Evolutionary conservation across 2,113 vertebrate species (phyloP).

Genomic region (Cygnus atratus): DNA sequence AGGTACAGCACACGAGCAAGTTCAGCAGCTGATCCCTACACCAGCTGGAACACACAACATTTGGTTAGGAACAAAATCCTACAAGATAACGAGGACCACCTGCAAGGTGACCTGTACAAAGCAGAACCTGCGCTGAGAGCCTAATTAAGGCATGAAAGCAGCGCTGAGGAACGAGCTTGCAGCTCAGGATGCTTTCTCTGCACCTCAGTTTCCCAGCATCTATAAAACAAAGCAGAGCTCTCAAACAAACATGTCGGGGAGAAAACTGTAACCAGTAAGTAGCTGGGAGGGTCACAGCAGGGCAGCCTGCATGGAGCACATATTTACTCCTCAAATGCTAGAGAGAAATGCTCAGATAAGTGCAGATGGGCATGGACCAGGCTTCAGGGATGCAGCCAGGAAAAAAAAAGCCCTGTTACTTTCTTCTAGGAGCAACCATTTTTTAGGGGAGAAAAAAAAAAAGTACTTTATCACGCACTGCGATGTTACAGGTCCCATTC

Average conservation of each 20-base stretch:
- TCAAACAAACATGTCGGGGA: not conserved
- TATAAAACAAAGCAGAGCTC: not conserved
- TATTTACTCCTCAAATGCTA: not conserved
- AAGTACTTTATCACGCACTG: fast-evolving
- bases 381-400: not conserved
- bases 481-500: not conserved
- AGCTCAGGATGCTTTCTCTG: fast-evolving
- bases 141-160: not conserved
- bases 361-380: not conserved
- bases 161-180: not conserved
- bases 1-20: too few relatives aligned
- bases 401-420: not conserved
- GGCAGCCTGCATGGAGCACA: not conserved
- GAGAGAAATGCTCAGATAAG: not conserved
- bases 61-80: not conserved
- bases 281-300: not conserved
- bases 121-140: not conserved
- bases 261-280: not conserved
- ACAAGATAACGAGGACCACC: not conserved
- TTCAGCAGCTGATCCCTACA: not conserved
- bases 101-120: not conserved
- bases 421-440: not conserved
- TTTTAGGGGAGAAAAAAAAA: fast-evolving
- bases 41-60: not conserved
- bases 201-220: not conserved